These are phyloP conservation scores for Rhopalosiphum padi DNA, from an alignment of 1,140 invertebrate genomes.

Conservation along the genomic window DNA sequence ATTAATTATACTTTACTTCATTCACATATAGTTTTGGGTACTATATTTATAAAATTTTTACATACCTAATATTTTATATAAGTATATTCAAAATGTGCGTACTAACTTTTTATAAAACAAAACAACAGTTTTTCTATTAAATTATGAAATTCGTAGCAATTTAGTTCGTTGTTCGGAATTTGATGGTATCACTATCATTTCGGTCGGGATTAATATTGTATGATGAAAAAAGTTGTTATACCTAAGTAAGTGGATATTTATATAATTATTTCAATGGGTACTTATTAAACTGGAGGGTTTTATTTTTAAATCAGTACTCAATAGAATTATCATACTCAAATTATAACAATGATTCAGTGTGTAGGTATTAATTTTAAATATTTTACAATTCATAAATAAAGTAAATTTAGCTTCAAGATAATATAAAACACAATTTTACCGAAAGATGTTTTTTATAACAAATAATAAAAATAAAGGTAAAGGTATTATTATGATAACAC, in stretches of 20 bases:
- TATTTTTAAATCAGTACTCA: background rate
- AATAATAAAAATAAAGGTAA: background rate
- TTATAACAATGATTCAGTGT: background rate
- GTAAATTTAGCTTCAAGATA: background rate
- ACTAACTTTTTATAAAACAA: background rate
- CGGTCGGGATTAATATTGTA: too few species aligned
- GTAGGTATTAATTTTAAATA: too few species aligned
- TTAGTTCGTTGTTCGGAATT: too few species aligned
- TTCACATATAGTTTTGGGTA: too few species aligned
- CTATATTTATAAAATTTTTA: too few species aligned
- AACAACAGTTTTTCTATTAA: too few species aligned
- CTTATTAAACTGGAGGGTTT: background rate
- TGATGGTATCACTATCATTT: too few species aligned
- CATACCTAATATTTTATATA: too few species aligned
- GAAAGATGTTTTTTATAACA: background rate
- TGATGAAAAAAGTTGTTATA: too few species aligned
- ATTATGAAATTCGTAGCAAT: too few species aligned
- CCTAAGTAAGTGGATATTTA: too few species aligned
- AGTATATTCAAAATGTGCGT: background rate
- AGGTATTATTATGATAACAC: background rate
- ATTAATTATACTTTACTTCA: too few species aligned
- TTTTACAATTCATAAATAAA: background rate
- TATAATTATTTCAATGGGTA: background rate
- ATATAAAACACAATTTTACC: background rate
- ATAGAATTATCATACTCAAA: background rate